Evolutionary conservation across 2,888 invertebrate genomes (phyloP).

Genomic region (Hemicrepidius hirtus): DNA sequence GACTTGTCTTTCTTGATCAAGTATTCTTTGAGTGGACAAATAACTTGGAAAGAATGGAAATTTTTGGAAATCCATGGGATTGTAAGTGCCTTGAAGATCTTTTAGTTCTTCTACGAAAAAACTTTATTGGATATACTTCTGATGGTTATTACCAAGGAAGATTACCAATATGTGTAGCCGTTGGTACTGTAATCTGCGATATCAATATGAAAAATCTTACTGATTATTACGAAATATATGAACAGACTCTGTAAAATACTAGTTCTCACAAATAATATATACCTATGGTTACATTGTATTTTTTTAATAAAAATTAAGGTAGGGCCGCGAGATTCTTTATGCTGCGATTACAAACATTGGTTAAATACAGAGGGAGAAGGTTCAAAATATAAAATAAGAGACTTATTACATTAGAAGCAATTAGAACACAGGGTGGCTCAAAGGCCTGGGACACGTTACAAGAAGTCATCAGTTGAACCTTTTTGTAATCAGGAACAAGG

Average conservation of each 20-base stretch:
- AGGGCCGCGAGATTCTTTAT: too few relatives aligned
- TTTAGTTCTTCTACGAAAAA: slow-evolving; percentile 43
- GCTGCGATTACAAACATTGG: too few relatives aligned
- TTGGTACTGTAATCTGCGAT: slow-evolving; percentile 10
- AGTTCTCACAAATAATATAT: too few relatives aligned
- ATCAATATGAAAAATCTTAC: slow-evolving; percentile 18
- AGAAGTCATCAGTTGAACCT: too few relatives aligned
- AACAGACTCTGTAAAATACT: not conserved
- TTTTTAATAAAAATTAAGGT: too few relatives aligned
- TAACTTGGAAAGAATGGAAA: slow-evolving; percentile 56
- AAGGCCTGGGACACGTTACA: too few relatives aligned
- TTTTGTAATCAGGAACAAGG: too few relatives aligned
- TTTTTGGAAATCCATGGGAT: slow-evolving; percentile 60
- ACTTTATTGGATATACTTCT: slow-evolving; percentile 47
- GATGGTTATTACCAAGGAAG: slow-evolving; percentile 54
- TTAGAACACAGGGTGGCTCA: too few relatives aligned
- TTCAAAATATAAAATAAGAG: too few relatives aligned
- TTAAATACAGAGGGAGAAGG: too few relatives aligned
- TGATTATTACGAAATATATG: slow-evolving; percentile 19
- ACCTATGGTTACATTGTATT: too few relatives aligned
- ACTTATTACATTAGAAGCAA: too few relatives aligned
- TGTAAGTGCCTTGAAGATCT: slow-evolving; percentile 56
- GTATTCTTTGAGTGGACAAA: slow-evolving; percentile 54
- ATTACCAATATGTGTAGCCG: slow-evolving; percentile 55
- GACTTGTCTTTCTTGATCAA: slow-evolving; percentile 55